These are phyloP conservation scores for Artibeus lituratus DNA, from an alignment of 2,797 vertebrate genomes.

Conservation along the genomic window DNA sequence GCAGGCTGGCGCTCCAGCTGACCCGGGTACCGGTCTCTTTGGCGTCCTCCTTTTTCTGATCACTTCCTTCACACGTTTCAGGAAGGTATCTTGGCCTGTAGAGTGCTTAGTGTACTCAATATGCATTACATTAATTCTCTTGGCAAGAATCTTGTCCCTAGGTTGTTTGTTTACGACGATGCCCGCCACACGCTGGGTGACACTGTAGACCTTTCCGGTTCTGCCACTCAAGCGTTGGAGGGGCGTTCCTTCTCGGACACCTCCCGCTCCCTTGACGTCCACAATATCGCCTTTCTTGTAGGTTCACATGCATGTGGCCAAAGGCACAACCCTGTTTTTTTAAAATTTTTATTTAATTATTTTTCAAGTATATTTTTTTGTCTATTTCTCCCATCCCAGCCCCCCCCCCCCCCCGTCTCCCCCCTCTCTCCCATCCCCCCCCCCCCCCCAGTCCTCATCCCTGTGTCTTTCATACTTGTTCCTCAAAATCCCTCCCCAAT, in stretches of 20 bases:
- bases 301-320: neutral
- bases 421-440: no score
- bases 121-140: neutral
- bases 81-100: neutral
- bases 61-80: neutral
- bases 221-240: neutral
- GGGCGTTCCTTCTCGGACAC: neutral
- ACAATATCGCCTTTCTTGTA: neutral
- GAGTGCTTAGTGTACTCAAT: neutral
- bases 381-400: no score
- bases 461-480: no score
- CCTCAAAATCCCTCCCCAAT: no score
- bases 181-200: neutral
- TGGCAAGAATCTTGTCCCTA: neutral
- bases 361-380: no score
- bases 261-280: neutral
- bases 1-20: neutral
- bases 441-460: no score
- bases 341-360: no score
- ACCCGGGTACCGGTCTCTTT: neutral
- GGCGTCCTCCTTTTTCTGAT: neutral
- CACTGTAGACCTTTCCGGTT: neutral
- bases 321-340: neutral
- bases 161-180: neutral
- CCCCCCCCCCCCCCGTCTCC: no score